These are phyloP conservation scores for Drosophila multiciliata DNA, from an alignment of 2,888 invertebrate species.

Conservation along the genomic window DNA sequence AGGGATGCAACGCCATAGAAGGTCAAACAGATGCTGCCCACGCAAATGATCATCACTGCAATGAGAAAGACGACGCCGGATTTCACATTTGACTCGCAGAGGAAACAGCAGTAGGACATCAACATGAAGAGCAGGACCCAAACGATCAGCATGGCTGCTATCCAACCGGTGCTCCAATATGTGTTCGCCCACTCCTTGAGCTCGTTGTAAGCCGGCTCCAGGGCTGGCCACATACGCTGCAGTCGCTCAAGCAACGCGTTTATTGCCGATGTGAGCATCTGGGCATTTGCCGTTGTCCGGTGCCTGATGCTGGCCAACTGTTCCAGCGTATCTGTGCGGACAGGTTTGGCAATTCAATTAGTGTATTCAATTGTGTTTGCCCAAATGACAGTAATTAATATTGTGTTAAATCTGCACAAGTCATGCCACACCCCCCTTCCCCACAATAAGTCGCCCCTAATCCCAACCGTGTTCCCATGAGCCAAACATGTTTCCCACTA, in stretches of 20 bases:
- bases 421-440: slow-evolving; percentile 1
- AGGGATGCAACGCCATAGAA: slow-evolving; percentile 82
- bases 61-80: slow-evolving; percentile 83
- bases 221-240: slow-evolving; percentile 79
- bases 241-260: slow-evolving; percentile 81
- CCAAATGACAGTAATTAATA: slow-evolving; percentile 68
- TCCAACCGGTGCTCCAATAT: slow-evolving; percentile 83
- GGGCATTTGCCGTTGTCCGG: slow-evolving; percentile 83
- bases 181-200: slow-evolving; percentile 80
- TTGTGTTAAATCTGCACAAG: slow-evolving; percentile 53
- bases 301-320: slow-evolving; percentile 84
- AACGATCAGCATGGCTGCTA: slow-evolving; percentile 80
- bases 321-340: slow-evolving; percentile 82
- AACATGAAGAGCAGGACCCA: slow-evolving; percentile 83
- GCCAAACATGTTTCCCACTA: slow-evolving; percentile 2
- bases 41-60: slow-evolving; percentile 81
- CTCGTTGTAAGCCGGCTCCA: slow-evolving; percentile 81
- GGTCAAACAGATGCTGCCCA: slow-evolving; percentile 82
- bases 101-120: slow-evolving; percentile 83
- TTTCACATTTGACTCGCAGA: slow-evolving; percentile 83
- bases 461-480: neutral
- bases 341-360: slow-evolving; percentile 64
- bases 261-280: slow-evolving; percentile 83
- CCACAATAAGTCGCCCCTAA: neutral
- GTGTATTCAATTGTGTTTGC: slow-evolving; percentile 23